Conservation (phyloP, 1,140 invertebrate species). For the Magallana ariakensis region DNA sequence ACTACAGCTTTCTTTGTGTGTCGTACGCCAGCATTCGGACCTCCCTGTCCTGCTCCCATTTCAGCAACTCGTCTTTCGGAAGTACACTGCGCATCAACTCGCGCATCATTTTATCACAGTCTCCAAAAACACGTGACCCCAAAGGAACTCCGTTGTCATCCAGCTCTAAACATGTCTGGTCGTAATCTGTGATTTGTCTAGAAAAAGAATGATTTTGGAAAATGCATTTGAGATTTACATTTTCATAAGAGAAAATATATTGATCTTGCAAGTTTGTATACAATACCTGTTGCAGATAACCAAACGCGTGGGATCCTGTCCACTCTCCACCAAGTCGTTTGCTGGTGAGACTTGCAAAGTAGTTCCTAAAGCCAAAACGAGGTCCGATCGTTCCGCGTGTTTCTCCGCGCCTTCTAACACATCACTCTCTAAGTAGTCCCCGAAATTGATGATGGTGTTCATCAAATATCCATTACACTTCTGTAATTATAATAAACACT, state of each 20-base stretch:
- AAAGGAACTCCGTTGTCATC: slow-evolving; percentile 39
- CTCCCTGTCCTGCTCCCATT: slow-evolving; percentile 58
- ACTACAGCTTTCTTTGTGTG: not conserved
- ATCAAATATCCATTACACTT: slow-evolving; percentile 67
- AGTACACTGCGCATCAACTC: slow-evolving; percentile 64
- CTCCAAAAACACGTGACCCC: slow-evolving; percentile 66
- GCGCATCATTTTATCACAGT: slow-evolving; percentile 67
- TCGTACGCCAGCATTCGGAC: slow-evolving; percentile 49
- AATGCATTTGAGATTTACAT: no score
- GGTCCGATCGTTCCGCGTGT: slow-evolving; percentile 86
- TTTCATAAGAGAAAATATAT: not conserved
- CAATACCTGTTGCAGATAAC: slow-evolving; percentile 71
- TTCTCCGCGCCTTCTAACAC: slow-evolving; percentile 53
- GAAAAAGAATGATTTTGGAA: not conserved
- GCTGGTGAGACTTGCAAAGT: slow-evolving; percentile 82
- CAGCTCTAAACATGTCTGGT: slow-evolving; percentile 52
- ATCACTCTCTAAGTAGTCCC: slow-evolving; percentile 61
- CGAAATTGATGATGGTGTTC: slow-evolving; percentile 73
- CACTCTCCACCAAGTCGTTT: slow-evolving; percentile 64
- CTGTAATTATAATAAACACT: slow-evolving; percentile 44
- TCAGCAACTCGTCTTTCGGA: slow-evolving; percentile 46
- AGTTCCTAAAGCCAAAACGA: slow-evolving; percentile 94
- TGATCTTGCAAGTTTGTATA: not conserved
- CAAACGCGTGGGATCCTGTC: slow-evolving; percentile 60
- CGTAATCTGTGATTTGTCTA: slow-evolving; percentile 64